Base-by-base conservation (phyloP, 2,888 invertebrate species). In the Euzetes globulus region DNA sequence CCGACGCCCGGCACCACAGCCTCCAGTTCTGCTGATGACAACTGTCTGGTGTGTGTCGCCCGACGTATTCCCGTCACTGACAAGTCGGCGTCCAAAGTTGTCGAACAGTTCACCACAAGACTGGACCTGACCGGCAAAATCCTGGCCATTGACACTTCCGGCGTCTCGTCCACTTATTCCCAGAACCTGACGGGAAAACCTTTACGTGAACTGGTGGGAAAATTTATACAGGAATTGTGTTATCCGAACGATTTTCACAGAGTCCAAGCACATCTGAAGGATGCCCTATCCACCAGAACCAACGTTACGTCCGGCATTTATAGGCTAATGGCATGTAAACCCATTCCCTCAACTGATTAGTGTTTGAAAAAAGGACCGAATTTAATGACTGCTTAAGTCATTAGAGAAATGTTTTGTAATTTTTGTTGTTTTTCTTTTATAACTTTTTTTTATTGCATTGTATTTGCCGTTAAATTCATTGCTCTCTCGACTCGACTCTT, bases 61-160 rank as follows among this genome's bases (percentile, higher is more conserved):
- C 85, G 89, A 76, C 85, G 89, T 79, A 86, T 89, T 77, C 86
- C 87, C 73, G 84, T 86, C 77, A 86, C 87, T 79, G 89, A 89
- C 81, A 88, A 88, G 80, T 80, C 80, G 27, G 81, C 81, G 76
- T 80, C 79, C 60, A 80, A 80, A 81, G 74, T 68, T 72, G 72
- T 74, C 76, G 86, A 92, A 83, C 92, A 92, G 84, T 92, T 96
- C 85, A 92, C 93, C 80, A 92, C 95, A 82, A 91, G 92, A 85
- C 87, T 95, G 83, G 93, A 94, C 84, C 86, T 88, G 80, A 87
- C 88, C 82, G 93, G 92, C 78, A 91, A 90, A 83, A 91, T 97
- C 80, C 86, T 92, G 80, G 88, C 88, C 83, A 86, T 89, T 83
- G 92, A 79, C 63, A 74, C 77, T 11, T 77, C 77, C 37, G 72